Conservation (phyloP, 2,113 vertebrate genomes). For the Tenrec ecaudatus region DNA sequence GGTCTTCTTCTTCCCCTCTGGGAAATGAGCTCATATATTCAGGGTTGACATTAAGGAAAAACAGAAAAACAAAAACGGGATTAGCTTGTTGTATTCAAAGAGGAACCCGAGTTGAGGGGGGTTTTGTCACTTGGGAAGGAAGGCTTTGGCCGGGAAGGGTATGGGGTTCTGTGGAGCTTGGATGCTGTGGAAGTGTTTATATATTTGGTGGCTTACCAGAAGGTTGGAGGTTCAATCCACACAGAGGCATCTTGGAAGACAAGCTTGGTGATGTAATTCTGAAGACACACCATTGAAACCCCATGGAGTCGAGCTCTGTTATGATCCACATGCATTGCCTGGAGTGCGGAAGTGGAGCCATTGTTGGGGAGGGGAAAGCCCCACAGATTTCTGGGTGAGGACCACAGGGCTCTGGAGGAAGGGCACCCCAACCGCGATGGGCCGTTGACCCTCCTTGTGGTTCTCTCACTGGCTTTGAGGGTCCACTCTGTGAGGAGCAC, state of each 20-base stretch:
- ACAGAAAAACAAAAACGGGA: not conserved
- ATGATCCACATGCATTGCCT: not conserved
- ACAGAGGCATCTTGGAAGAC: not conserved
- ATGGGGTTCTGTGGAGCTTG: not conserved
- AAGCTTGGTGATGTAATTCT: not conserved
- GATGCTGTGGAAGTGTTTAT: not conserved
- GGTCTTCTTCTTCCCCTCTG: not conserved
- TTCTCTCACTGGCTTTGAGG: not conserved
- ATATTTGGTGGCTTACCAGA: not conserved
- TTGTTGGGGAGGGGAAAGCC: not conserved
- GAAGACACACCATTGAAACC: not conserved
- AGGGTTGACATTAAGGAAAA: not conserved
- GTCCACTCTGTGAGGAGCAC: not conserved
- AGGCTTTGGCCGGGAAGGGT: conserved; percentile 9
- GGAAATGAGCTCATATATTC: not conserved
- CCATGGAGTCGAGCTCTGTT: not conserved
- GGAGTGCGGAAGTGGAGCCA: not conserved
- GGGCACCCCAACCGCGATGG: not conserved
- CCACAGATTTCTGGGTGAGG: not conserved
- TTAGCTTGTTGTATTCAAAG: not conserved
- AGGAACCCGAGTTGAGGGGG: not conserved
- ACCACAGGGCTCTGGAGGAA: not conserved
- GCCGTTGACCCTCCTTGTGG: not conserved
- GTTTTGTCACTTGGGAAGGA: not conserved
- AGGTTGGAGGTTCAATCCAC: not conserved